A percentile compares a stretch with the other conserved stretches of the same genome.
Conservation (phyloP, 2,113 vertebrate species). For the Tupaia tana region DNA sequence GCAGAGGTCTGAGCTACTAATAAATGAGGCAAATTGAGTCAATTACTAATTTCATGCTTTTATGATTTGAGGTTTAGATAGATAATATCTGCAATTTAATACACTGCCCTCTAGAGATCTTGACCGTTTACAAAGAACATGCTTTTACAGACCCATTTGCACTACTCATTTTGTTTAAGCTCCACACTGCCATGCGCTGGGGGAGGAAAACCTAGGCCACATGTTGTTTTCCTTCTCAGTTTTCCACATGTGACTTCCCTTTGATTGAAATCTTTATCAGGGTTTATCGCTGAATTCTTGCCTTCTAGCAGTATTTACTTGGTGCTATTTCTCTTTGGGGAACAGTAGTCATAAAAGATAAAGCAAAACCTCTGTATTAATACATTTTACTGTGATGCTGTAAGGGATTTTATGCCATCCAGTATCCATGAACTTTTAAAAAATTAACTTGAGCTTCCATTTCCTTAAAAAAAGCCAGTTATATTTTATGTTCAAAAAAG, state of each 20-base stretch:
- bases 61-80: slow-evolving; percentile 87
- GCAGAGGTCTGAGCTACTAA: slow-evolving; percentile 93
- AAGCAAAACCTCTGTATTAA: slow-evolving; percentile 53
- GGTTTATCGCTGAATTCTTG: slow-evolving; percentile 63
- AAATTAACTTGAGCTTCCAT: background rate
- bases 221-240: slow-evolving; percentile 48
- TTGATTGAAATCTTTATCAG: slow-evolving; percentile 76
- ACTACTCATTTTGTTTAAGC: slow-evolving; percentile 78
- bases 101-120: slow-evolving; percentile 85
- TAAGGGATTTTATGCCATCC: slow-evolving; percentile 18
- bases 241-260: slow-evolving; percentile 21
- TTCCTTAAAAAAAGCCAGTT: slow-evolving; percentile 15
- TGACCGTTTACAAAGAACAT: slow-evolving; percentile 83
- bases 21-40: slow-evolving; percentile 96
- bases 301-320: slow-evolving; percentile 74
- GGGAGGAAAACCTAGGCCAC: background rate
- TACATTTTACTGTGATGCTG: background rate
- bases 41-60: slow-evolving; percentile 92
- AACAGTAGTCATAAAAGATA: slow-evolving; percentile 49
- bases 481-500: slow-evolving; percentile 10
- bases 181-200: background rate
- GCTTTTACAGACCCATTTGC: slow-evolving; percentile 81
- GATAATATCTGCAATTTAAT: slow-evolving; percentile 87
- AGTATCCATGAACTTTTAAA: slow-evolving; percentile 39
- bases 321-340: slow-evolving; percentile 58